Percentiles rank a stretch among this genome's conserved stretches.
phyloP scores from a whole-genome alignment of 2,888 invertebrate genomes.

The Microctonus aethiopoides region DNA sequence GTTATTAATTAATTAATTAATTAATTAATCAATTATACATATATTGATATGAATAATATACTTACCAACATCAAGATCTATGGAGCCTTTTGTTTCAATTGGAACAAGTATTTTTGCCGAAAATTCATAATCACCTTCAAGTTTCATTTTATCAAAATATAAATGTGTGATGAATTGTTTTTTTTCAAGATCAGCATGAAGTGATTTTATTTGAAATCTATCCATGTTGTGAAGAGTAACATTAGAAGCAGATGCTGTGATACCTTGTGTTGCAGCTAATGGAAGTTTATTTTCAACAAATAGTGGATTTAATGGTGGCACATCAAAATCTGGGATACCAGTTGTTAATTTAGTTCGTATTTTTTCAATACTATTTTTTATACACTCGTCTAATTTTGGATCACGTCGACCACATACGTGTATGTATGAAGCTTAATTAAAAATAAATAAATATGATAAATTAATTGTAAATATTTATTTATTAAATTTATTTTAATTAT shows the following conservation, averaged over 20 bases:
- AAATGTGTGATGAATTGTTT: constrained; percentile 39
- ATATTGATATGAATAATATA: neutral
- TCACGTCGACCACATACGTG: constrained; percentile 55
- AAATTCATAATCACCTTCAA: constrained; percentile 55
- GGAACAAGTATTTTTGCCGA: constrained; percentile 54
- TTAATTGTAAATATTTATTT: too few relatives aligned
- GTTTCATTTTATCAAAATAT: constrained; percentile 37
- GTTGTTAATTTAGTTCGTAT: constrained; percentile 41
- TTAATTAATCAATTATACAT: neutral
- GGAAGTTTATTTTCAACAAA: constrained; percentile 45
- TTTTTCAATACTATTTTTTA: constrained; percentile 46
- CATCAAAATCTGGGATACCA: constrained; percentile 59
- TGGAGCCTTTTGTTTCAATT: constrained; percentile 52
- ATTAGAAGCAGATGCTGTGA: constrained; percentile 50
- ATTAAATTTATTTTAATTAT: neutral
- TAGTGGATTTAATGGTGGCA: constrained; percentile 57
- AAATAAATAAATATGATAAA: neutral
- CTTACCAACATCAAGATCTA: constrained; percentile 49
- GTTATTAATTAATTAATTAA: too few relatives aligned
- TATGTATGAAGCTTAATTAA: constrained; percentile 56
- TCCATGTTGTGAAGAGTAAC: constrained; percentile 51
- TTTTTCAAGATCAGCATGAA: constrained; percentile 48
- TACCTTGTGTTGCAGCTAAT: constrained; percentile 47
- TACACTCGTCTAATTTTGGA: constrained; percentile 55
- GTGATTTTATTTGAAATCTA: constrained; percentile 35